Evolutionary conservation across 1,140 invertebrate genomes (phyloP), one percentile per base, ranked within the genome.

Genomic region (Drosophila virilis): DNA sequence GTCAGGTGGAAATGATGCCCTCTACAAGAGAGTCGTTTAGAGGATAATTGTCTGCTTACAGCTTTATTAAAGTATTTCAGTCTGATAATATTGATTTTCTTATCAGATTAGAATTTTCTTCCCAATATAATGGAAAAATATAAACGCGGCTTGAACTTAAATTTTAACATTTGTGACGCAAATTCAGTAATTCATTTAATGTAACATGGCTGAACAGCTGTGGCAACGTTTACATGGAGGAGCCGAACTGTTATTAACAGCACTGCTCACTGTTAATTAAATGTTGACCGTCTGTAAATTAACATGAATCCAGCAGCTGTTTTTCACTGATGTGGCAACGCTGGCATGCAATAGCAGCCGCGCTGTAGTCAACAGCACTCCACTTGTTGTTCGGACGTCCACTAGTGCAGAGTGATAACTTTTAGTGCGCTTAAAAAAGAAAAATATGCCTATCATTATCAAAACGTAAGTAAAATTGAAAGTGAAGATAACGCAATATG

Each of bases 1-100:
- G 93, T 99, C 98, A 0, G 98, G 98, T 69, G 98, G 97, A 45
- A 98, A 99, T 93, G 98, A 99, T 93, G 96, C 97, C 45, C 95
- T 99, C 46, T 99, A 99, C 52, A 92, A 91, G 50, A 77, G 91
- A 32, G 52, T 79, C 6, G 91, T 99, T 99, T 92, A 94, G 97
- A 51, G 91, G 79, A 22, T 91, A 90, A 64, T 22, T 37, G 35
- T 22, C 13, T 13, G 2, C 45, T 40, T 40, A 43, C 51, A 50
- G 7, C 28, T 51, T 32, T 86, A 82, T 86, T 81, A 62, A 83
- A n/a, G 13, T 42, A 68, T 59, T 8, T 52, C 54, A 32, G 8
- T n/a, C 4, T 8, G 6, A 10, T 5, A 38, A n/a, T 28, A 28
- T 28, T 28, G 4, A 28, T 4, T 28, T 28, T 28, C 4, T 28